phyloP scores from a whole-genome alignment of 2,113 vertebrate genomes.

The Eulemur rufifrons region DNA sequence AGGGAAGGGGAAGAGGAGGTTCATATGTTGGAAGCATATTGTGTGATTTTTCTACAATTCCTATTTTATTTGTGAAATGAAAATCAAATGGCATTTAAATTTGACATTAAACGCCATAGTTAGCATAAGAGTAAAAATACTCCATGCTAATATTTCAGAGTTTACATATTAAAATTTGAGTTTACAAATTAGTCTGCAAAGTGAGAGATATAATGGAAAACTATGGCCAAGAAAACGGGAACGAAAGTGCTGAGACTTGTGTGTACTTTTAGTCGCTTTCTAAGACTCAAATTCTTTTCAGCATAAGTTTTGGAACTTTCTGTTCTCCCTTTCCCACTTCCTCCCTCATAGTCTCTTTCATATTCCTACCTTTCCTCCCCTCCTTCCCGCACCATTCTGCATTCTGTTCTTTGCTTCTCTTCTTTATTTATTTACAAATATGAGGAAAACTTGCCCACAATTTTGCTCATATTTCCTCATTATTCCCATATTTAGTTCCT shows the following conservation, averaged over 20 bases:
- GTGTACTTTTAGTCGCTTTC: neutral
- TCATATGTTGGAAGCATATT: neutral
- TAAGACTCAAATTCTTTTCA: neutral
- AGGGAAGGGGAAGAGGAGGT: neutral
- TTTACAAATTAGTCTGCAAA: neutral
- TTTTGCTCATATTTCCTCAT: neutral
- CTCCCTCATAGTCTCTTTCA: neutral
- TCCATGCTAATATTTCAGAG: neutral
- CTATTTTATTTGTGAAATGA: neutral
- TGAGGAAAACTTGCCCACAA: neutral
- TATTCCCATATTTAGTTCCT: neutral
- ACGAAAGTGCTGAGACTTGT: neutral
- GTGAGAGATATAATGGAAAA: neutral
- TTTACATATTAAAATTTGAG: neutral
- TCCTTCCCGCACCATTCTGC: neutral
- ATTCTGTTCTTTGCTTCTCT: neutral
- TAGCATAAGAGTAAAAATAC: neutral
- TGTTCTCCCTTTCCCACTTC: neutral
- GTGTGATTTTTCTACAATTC: neutral
- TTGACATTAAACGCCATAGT: neutral
- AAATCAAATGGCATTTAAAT: neutral
- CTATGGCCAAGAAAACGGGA: neutral
- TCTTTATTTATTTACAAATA: neutral
- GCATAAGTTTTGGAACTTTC: rapidly evolving
- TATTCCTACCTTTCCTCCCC: neutral